Evolutionary conservation across 2,797 vertebrate species (phyloP).

Genomic region (Rhinatrema bivittatum): DNA sequence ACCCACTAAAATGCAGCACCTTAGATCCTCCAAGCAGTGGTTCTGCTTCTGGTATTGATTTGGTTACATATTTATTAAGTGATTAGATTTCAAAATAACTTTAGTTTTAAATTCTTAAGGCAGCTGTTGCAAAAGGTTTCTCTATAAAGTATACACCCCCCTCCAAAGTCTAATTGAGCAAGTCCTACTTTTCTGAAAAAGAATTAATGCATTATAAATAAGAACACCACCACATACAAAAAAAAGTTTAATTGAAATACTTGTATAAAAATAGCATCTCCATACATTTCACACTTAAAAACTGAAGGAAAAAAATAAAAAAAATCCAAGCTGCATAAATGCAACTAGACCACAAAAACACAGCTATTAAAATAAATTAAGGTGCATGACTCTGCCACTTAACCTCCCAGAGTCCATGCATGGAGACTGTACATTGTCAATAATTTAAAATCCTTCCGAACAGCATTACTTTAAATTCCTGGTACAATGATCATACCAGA

Average conservation of each 20-base stretch:
- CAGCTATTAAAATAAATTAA: constrained; percentile 68
- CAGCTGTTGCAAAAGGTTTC: too few relatives aligned
- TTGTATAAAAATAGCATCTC: constrained; percentile 96
- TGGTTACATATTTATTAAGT: too few relatives aligned
- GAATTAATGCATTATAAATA: too few relatives aligned
- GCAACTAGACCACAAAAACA: constrained; percentile 59
- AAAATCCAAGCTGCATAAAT: constrained; percentile 58
- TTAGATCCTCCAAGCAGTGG: too few relatives aligned
- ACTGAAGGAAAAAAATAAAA: constrained; percentile 57
- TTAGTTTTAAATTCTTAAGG: too few relatives aligned
- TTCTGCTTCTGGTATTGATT: too few relatives aligned
- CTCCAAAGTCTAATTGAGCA: too few relatives aligned
- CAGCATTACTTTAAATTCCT: constrained; percentile 56
- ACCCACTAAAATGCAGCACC: too few relatives aligned
- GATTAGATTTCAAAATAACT: too few relatives aligned
- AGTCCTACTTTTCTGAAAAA: background rate
- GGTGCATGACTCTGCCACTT: constrained; percentile 59
- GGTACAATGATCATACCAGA: constrained; percentile 58
- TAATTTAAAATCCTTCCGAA: constrained; percentile 65
- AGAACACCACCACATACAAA: constrained; percentile 51
- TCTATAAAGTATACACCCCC: too few relatives aligned
- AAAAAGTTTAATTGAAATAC: constrained; percentile 92
- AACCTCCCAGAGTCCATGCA: constrained; percentile 67
- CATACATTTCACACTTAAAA: constrained; percentile 80
- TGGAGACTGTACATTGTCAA: constrained; percentile 75